Evolutionary conservation across 2,888 invertebrate genomes (phyloP), one percentile per base, ranked within the genome.

Genomic region (Trileptium ribeirensis): DNA sequence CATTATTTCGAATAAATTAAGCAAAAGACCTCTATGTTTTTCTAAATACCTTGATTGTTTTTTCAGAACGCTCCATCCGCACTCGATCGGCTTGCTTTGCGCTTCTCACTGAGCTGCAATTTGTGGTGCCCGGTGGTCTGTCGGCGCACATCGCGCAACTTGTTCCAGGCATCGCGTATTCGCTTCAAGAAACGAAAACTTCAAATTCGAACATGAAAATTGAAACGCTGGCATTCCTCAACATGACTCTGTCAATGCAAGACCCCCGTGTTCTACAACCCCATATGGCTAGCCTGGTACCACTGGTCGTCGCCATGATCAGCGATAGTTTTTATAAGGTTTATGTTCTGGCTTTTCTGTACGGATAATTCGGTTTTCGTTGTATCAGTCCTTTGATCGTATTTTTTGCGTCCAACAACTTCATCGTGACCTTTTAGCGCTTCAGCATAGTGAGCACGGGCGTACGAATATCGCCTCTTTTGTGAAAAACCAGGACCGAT

Each of bases 241-340:
- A 94, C 89, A 93, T 93, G 87, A 90, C 96, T 81, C 90, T 96
- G 83, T 92, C 93, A 78, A 93, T 94, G 0, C 96, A 96, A 89
- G 92, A 92, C 67, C 93, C 93, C 0, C 92, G 91, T 67, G 84
- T 85, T 0, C 95, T 97, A 89, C 93, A 94, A 86, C 92, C 92
- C 1, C 94, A 85, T 51, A 81, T 87, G 33, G 80, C 38, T 0
- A 80, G 81, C 0, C 67, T 87, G 24, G 84, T 89, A 38, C 86
- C 89, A 87, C 93, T 96, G 1, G 93, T 98, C 77, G 93, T 96
- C 77, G 91, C 93, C 82, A 94, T 96, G 64, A 96, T 98, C 36
- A 93, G 94, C 79, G 99, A 99, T 91, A 93, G 94, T 74, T 99
- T 99, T 91, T 99, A 99, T 91, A 99, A 99, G 91, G 97, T n/a